A percentile compares a stretch with the other conserved stretches of the same genome.
phyloP scores from a whole-genome alignment of 1,140 invertebrate species.

The Ridgeia piscesae region DNA sequence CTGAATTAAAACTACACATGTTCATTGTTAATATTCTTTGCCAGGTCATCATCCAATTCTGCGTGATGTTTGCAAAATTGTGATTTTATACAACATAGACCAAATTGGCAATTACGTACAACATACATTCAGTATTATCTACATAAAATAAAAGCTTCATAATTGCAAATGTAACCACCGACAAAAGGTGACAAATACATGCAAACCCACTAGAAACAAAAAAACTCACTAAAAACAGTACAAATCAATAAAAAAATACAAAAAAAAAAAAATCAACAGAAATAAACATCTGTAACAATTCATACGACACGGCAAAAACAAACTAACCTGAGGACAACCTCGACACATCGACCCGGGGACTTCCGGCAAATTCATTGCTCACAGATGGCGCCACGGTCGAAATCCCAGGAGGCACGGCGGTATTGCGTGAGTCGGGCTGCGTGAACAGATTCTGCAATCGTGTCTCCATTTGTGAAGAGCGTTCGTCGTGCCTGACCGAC shows the following conservation, averaged over 20 bases:
- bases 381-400: neutral
- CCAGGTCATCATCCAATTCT: no score
- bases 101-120: no score
- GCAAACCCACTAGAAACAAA: neutral
- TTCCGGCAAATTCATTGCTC: neutral
- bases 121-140: no score
- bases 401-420: neutral
- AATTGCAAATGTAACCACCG: no score
- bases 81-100: no score
- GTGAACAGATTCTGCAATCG: slow-evolving; percentile 45
- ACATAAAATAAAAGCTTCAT: no score
- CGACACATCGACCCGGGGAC: neutral
- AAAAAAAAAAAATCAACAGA: neutral
- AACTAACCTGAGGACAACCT: neutral
- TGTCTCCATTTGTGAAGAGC: slow-evolving; percentile 74
- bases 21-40: no score
- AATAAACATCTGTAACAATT: neutral
- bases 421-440: neutral
- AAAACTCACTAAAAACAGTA: no score
- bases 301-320: neutral
- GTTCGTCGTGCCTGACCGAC: slow-evolving; percentile 83
- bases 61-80: no score
- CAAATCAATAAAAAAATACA: no score
- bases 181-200: neutral
- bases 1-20: no score